phyloP scores from a whole-genome alignment of 2,888 invertebrate species.

The Melinaea menophilus region DNA sequence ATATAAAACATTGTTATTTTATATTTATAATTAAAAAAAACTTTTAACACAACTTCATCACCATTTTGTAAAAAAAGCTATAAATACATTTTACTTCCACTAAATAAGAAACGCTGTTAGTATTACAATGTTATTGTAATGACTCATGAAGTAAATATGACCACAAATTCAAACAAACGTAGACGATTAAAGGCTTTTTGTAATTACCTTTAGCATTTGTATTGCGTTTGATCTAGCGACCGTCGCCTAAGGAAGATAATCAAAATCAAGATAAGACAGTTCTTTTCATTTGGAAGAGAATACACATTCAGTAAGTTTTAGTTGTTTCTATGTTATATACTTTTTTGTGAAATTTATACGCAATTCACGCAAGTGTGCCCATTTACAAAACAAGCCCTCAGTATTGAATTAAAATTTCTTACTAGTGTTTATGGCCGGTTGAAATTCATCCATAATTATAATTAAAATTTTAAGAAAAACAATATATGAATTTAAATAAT shows the following conservation, averaged over 20 bases:
- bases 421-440: no score
- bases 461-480: no score
- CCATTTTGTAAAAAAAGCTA: no score
- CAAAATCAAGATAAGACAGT: neutral
- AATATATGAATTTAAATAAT: no score
- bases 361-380: no score
- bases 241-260: neutral
- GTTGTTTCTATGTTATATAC: neutral
- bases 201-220: slow-evolving; percentile 3
- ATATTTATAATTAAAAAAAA: no score
- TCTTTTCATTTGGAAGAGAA: neutral
- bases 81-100: neutral
- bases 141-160: neutral
- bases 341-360: no score
- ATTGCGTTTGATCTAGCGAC: slow-evolving; percentile 3
- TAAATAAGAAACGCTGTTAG: neutral
- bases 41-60: no score
- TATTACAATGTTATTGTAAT: neutral
- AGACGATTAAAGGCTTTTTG: neutral
- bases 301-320: neutral
- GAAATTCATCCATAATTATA: no score
- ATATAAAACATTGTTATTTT: no score
- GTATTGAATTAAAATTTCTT: no score
- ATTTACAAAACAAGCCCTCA: no score
- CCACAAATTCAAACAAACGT: neutral